Percentiles rank a stretch among this genome's conserved stretches.
phyloP scores from a whole-genome alignment of 1,140 invertebrate genomes.

The Trachymyrmex septentrionalis region DNA sequence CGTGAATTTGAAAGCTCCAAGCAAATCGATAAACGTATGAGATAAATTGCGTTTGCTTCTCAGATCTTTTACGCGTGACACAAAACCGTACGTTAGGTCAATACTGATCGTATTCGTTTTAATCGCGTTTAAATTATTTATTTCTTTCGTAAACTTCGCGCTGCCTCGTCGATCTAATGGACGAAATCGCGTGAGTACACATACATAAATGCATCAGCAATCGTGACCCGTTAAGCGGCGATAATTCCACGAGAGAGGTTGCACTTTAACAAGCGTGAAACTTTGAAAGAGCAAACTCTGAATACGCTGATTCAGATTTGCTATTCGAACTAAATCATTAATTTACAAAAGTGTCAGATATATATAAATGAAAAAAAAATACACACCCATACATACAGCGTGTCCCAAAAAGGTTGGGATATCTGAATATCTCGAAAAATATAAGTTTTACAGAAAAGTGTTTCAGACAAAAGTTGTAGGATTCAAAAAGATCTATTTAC shows the following conservation, averaged over 20 bases:
- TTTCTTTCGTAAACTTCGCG: neutral
- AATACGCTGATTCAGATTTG: constrained; percentile 51
- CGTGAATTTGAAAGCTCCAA: constrained; percentile 41
- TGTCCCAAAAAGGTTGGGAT: too few species aligned
- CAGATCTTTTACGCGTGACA: constrained; percentile 9
- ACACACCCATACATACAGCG: neutral
- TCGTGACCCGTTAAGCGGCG: constrained; percentile 18
- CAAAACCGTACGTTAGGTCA: neutral
- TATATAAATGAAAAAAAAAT: constrained; percentile 28
- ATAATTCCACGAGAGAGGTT: constrained; percentile 22
- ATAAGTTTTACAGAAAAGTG: too few species aligned
- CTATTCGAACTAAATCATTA: constrained; percentile 68
- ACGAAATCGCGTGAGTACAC: neutral
- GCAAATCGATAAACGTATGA: constrained; percentile 15
- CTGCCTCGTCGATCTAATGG: neutral
- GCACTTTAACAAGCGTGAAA: constrained; percentile 69
- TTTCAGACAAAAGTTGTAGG: too few species aligned
- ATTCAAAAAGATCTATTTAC: too few species aligned
- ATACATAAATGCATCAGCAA: constrained; percentile 45
- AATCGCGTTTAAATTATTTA: constrained; percentile 45
- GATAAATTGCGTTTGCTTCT: neutral
- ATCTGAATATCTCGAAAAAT: too few species aligned
- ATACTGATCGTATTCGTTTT: constrained; percentile 27
- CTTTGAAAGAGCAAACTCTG: constrained; percentile 38
- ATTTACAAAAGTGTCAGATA: constrained; percentile 58